Base-by-base conservation (phyloP, 2,888 invertebrate genomes). In the Drosophila borealis region DNA sequence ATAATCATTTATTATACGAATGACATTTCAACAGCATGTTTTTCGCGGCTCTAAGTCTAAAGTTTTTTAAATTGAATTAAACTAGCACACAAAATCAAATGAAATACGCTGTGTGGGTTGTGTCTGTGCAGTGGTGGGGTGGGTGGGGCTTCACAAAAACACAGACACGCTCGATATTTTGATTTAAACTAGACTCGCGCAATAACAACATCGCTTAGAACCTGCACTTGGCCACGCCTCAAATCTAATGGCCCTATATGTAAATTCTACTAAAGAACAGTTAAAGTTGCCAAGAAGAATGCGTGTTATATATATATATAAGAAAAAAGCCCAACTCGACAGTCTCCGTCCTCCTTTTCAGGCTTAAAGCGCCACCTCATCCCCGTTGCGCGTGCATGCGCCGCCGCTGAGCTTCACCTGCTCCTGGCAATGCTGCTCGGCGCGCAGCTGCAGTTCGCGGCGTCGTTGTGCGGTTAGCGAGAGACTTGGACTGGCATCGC, bases 311-410 rank as follows among this genome's bases (percentile, higher is more conserved):
- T 29, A 6, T 29, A 8, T 29, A 25, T 1, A 25, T 8, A 25
- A 10, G 3, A 11, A 29, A 14, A 29, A 17, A 56, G 9, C 14
- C 50, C 19, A 54, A 33, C 8, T 19, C 10, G 10, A 39, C 51
- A 14, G 3, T 19, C 17, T 41, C 29, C 25, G 5, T 5, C 3
- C 33, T 3, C 19, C 3, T 14, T 1, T 55, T 2, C 19, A 14
- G 37, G 11, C n/a, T 90, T 87, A 90, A 49, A 90, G 89, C 49
- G 91, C 90, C 74, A 90, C 89, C 80, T 90, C 91, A 55, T 91
- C 91, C 13, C 90, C 90, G 48, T 90, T 90, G 33, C 78, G 80
- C 10, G 79, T 85, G 62, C 80, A 74, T 34, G 65, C 67, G 44
- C 73, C 70, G 29, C 72, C 74, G 46, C 59, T 76, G 51, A 88